Base-by-base conservation (phyloP, 2,888 invertebrate genomes). In the Parnassius mnemosyne region DNA sequence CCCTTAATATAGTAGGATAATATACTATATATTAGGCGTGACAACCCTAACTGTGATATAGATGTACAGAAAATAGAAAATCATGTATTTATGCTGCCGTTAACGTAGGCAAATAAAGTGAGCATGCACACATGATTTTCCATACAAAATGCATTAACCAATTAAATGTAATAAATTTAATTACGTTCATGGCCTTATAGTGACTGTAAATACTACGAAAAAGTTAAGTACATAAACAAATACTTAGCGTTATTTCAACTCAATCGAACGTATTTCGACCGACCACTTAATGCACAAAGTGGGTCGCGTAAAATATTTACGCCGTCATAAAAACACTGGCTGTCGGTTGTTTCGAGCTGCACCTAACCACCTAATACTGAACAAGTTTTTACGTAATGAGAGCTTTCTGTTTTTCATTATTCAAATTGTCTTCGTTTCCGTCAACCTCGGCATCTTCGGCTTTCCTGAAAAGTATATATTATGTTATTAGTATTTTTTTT, bases 331-430 rank as follows among this genome's bases (percentile, higher is more conserved):
- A 13, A 11, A n/a, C 51, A 43, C 20, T 50, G 25, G 12, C 20
- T 20, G 16, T 10, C 12, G 16, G 47, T n/a, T n/a, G 50, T 50
- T 50, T 34, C 16, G 43, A 20, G 11, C 13, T 13, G 13, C 43
- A 12, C 20, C 84, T 83, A 57, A 79, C 76, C 66, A 67, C 57
- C 54, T 83, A 83, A 61, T 60, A n/a, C 74, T 73, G 63, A 80
- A 42, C 65, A 25, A 25, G 25, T 25, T 3, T 25, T 25, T 74
- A 75, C 43, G 74, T 71, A 10, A 71, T 69, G 1, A 75, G 62
- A 1, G 71, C 63, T 47, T 71, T 75, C 56, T 68, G 66, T 60
- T 71, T 75, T 55, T 72, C 72, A 57, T 62, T 62, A 41, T 68
- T 64, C 49, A 61, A 61, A n/a, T 60, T 60, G 11, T 66, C 61